These are phyloP conservation scores for Sinocyclocheilus rhinocerous DNA, from an alignment of 2,113 vertebrate species.

Conservation along the genomic window DNA sequence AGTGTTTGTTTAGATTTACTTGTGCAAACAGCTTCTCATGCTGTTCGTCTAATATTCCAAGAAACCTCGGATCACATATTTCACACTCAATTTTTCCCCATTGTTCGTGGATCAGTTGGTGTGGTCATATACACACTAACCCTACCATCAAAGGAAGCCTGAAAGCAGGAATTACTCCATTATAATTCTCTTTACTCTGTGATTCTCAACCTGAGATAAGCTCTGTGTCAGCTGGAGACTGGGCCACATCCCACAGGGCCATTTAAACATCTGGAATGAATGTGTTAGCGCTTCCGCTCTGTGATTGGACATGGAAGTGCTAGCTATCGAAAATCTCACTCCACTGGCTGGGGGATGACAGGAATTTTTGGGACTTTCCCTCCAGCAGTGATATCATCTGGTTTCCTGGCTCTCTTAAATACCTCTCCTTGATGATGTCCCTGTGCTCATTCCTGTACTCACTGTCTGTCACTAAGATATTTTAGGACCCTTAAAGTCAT, in stretches of 20 bases:
- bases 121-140: conserved; percentile 3
- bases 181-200: background rate
- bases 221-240: conserved; percentile 51
- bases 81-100: conserved; percentile 9
- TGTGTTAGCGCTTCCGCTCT: conserved; percentile 75
- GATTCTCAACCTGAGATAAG: conserved; percentile 33
- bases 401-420: conserved; percentile 56
- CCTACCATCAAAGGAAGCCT: conserved; percentile 25
- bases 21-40: conserved; percentile 21
- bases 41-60: background rate
- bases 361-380: conserved; percentile 79
- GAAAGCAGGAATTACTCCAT: conserved; percentile 40
- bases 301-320: conserved; percentile 76
- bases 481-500: background rate
- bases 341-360: conserved; percentile 76
- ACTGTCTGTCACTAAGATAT: conserved; percentile 15
- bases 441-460: conserved; percentile 22
- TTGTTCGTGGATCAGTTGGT: conserved; percentile 64
- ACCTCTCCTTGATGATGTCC: conserved; percentile 30
- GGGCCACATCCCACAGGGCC: conserved; percentile 42
- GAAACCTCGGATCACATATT: conserved; percentile 60
- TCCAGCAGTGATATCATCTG: conserved; percentile 75
- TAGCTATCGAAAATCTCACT: conserved; percentile 76
- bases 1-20: conserved; percentile 35
- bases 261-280: conserved; percentile 77